These are phyloP conservation scores for Peromyscus melanophrys DNA, from an alignment of 2,797 vertebrate species.

Conservation along the genomic window DNA sequence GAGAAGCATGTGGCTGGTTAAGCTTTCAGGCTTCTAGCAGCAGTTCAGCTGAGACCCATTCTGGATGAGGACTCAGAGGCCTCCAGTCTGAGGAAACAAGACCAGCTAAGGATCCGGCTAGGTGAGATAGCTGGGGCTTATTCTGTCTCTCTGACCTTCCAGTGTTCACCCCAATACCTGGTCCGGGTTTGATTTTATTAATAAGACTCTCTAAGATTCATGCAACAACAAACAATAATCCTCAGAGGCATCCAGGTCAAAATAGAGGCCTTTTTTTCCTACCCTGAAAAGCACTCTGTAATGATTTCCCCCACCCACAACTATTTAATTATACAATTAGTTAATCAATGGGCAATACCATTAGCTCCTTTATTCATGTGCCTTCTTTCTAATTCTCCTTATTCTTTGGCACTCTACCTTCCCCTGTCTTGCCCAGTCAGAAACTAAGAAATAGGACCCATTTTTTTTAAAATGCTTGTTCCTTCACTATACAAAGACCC, in stretches of 20 bases:
- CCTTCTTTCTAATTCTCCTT: not conserved
- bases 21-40: too few species aligned
- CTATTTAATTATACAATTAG: not conserved
- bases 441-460: not conserved
- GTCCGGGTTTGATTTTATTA: too few species aligned
- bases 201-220: too few species aligned
- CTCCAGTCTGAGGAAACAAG: too few species aligned
- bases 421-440: not conserved
- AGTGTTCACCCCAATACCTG: too few species aligned
- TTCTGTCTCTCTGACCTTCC: too few species aligned
- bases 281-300: not conserved
- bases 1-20: too few species aligned
- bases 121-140: too few species aligned
- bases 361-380: not conserved
- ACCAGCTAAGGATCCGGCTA: too few species aligned
- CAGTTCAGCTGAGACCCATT: too few species aligned
- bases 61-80: too few species aligned
- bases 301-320: not conserved
- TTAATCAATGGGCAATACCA: not conserved
- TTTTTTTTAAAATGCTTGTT: not conserved
- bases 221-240: not conserved
- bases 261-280: not conserved
- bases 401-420: not conserved
- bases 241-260: not conserved
- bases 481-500: not conserved